Evolutionary conservation across 1,140 invertebrate species (phyloP).

Genomic region (Saxidomus purpurata): DNA sequence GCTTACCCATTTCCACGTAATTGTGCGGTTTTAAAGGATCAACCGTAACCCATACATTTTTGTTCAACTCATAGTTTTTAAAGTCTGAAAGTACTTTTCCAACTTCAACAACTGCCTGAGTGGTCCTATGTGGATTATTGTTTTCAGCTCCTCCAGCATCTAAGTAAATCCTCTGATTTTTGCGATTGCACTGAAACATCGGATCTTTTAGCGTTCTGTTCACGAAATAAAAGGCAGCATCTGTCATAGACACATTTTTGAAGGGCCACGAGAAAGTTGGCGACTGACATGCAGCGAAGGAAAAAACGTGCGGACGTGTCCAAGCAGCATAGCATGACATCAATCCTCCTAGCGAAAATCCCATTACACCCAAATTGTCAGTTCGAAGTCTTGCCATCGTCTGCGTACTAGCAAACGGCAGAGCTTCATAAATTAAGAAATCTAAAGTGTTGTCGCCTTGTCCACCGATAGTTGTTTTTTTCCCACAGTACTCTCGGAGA

Average conservation of each 20-base stretch:
- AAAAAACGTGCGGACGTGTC: constrained; percentile 12
- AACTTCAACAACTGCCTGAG: constrained; percentile 36
- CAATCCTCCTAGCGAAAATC: constrained; percentile 44
- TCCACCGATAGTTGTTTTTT: background rate
- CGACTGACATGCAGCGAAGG: constrained; percentile 47
- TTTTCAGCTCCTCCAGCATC: constrained; percentile 39
- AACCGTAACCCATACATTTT: constrained; percentile 46
- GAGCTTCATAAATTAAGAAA: constrained; percentile 15
- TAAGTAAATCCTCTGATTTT: constrained; percentile 18
- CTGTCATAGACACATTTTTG: background rate
- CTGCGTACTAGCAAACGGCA: background rate
- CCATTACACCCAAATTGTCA: constrained; percentile 34
- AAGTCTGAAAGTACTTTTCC: background rate
- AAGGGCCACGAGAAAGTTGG: constrained; percentile 46
- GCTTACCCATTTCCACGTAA: background rate
- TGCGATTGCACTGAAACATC: background rate
- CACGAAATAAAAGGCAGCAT: constrained; percentile 22
- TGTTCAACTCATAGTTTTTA: background rate
- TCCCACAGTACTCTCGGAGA: background rate
- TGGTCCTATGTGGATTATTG: background rate
- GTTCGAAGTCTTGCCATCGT: background rate
- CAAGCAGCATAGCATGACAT: constrained; percentile 38
- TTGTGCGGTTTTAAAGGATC: background rate
- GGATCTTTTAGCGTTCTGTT: constrained; percentile 21
- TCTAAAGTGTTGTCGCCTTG: background rate